These are phyloP conservation scores for Pyrgilauda ruficollis DNA, from an alignment of 2,113 vertebrate genomes.

Conservation along the genomic window DNA sequence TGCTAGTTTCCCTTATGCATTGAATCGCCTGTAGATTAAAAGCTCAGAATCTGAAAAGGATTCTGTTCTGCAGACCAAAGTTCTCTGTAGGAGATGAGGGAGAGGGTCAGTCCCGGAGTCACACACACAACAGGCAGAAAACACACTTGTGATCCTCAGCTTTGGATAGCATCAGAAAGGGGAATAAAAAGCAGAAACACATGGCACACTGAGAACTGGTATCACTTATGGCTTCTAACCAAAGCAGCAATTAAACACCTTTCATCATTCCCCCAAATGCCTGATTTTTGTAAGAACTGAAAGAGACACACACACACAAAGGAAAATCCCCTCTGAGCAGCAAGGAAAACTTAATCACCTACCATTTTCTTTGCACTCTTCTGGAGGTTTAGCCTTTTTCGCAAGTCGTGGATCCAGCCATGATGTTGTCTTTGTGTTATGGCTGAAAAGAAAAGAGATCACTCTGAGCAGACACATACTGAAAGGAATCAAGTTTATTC, in stretches of 20 bases:
- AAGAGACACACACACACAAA: slow-evolving; percentile 34
- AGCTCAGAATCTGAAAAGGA: slow-evolving; percentile 66
- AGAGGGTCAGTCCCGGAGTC: slow-evolving; percentile 69
- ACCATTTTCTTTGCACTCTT: slow-evolving; percentile 99
- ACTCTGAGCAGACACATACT: slow-evolving; percentile 83
- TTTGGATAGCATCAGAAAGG: slow-evolving; percentile 63
- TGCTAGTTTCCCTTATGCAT: slow-evolving; percentile 62
- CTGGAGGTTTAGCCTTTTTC: slow-evolving; percentile 98
- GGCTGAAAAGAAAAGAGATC: slow-evolving; percentile 90
- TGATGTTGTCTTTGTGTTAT: slow-evolving; percentile 99
- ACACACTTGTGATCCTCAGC: slow-evolving; percentile 66
- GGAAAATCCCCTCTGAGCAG: slow-evolving; percentile 56
- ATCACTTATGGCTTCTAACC: slow-evolving; percentile 64
- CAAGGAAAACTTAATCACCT: slow-evolving; percentile 79
- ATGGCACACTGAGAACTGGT: slow-evolving; percentile 67
- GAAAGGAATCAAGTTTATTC: slow-evolving; percentile 79
- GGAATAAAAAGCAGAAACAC: slow-evolving; percentile 69
- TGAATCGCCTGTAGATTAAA: slow-evolving; percentile 61
- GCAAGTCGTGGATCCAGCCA: slow-evolving; percentile 99
- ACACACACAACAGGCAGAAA: slow-evolving; percentile 69
- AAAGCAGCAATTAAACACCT: slow-evolving; percentile 67
- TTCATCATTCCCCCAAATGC: slow-evolving; percentile 56
- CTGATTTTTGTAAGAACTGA: slow-evolving; percentile 49
- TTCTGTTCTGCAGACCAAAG: slow-evolving; percentile 67
- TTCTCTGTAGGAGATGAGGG: slow-evolving; percentile 69